These are phyloP conservation scores for Apaloderma vittatum DNA, from an alignment of 2,113 vertebrate genomes.

Conservation along the genomic window DNA sequence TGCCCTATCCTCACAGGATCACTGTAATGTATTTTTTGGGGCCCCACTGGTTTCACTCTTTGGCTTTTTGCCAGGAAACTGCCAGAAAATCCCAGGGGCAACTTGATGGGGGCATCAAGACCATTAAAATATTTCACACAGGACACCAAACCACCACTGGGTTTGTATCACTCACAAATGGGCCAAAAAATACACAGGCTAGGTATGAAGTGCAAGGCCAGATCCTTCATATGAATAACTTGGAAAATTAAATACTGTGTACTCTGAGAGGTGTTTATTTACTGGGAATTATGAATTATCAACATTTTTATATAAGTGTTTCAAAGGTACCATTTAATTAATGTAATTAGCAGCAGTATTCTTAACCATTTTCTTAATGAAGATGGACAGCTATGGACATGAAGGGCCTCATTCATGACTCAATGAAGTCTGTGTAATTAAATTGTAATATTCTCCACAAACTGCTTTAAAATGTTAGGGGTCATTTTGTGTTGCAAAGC, in stretches of 20 bases:
- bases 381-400: neutral
- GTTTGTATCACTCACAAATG: neutral
- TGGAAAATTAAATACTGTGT: neutral
- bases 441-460: neutral
- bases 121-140: neutral
- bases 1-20: slow-evolving; percentile 1
- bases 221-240: neutral
- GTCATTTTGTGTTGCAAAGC: neutral
- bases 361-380: neutral
- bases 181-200: neutral
- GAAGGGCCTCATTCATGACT: neutral
- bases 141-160: neutral
- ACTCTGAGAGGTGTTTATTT: neutral
- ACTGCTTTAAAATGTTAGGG: neutral
- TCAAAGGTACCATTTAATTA: neutral
- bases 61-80: neutral
- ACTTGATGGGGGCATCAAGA: neutral
- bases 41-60: neutral
- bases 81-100: neutral
- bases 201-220: neutral
- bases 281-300: neutral
- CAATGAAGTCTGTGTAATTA: neutral
- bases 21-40: neutral
- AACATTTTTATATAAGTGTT: neutral
- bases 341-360: neutral